Percentiles rank a stretch among this genome's conserved stretches.
Evolutionary conservation across 2,797 vertebrate species (phyloP).

Genomic region (Girardinus metallicus): DNA sequence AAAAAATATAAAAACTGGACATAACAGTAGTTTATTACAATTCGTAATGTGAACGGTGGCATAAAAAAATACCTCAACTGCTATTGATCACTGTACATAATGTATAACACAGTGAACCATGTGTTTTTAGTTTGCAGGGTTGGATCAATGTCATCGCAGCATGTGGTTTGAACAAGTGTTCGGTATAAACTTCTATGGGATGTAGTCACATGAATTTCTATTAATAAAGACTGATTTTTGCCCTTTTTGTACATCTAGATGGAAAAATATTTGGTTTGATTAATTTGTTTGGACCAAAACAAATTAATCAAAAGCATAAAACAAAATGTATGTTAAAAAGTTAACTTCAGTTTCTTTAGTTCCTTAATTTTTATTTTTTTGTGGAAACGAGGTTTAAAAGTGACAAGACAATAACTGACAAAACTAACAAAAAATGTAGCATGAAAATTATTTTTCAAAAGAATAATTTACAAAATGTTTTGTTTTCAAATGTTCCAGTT

Average conservation of each 20-base stretch:
- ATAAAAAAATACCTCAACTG: neutral
- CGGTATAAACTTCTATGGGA: neutral
- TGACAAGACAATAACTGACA: neutral
- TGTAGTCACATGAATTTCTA: neutral
- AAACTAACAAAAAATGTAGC: neutral
- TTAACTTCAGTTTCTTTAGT: neutral
- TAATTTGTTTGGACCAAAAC: conserved; percentile 17
- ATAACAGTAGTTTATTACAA: neutral
- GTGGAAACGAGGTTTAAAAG: neutral
- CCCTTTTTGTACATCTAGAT: neutral
- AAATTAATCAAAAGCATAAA: too few species aligned
- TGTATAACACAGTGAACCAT: neutral
- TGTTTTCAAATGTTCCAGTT: neutral
- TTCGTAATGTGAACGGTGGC: neutral
- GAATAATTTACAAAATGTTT: neutral
- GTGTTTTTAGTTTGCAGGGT: neutral
- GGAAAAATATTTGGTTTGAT: conserved; percentile 37
- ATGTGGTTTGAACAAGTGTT: neutral
- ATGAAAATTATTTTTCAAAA: neutral
- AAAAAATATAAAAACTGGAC: neutral
- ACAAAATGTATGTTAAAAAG: neutral
- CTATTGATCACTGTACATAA: neutral
- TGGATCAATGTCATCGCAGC: neutral
- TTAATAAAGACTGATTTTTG: neutral
- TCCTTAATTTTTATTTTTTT: neutral